Conservation (phyloP, 2,797 vertebrate species). For the Telmatherina bonti region DNA sequence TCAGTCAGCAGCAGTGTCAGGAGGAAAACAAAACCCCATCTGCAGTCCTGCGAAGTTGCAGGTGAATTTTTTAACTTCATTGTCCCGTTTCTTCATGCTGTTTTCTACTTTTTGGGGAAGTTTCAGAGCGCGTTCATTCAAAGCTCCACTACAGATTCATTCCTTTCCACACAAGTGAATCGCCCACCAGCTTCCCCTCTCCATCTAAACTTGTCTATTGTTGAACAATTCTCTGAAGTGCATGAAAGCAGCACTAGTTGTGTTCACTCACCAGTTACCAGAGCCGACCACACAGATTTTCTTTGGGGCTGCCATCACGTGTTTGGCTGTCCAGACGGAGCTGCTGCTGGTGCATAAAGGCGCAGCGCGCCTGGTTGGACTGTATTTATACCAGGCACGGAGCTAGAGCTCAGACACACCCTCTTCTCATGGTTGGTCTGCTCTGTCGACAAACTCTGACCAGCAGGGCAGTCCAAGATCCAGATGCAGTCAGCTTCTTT, state of each 20-base stretch:
- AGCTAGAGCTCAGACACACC: constrained; percentile 51
- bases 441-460: background rate
- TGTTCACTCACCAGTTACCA: constrained; percentile 92
- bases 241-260: background rate
- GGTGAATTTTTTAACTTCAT: constrained; percentile 20
- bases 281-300: constrained; percentile 94
- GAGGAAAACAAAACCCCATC: background rate
- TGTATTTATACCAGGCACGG: constrained; percentile 73
- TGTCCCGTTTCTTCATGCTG: constrained; percentile 29
- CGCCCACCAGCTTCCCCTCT: background rate
- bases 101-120: constrained; percentile 13
- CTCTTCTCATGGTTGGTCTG: constrained; percentile 56
- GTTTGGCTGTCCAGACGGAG: constrained; percentile 39
- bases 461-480: background rate
- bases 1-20: constrained; percentile 16
- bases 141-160: constrained; percentile 2
- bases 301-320: constrained; percentile 79
- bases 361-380: constrained; percentile 2
- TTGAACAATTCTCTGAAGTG: background rate
- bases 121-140: constrained; percentile 10
- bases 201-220: background rate
- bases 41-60: constrained; percentile 17
- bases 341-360: constrained; percentile 44
- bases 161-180: background rate
- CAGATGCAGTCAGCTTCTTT: background rate